Base-by-base conservation (phyloP, 2,113 vertebrate species). In the Protobothrops mucrosquamatus region DNA sequence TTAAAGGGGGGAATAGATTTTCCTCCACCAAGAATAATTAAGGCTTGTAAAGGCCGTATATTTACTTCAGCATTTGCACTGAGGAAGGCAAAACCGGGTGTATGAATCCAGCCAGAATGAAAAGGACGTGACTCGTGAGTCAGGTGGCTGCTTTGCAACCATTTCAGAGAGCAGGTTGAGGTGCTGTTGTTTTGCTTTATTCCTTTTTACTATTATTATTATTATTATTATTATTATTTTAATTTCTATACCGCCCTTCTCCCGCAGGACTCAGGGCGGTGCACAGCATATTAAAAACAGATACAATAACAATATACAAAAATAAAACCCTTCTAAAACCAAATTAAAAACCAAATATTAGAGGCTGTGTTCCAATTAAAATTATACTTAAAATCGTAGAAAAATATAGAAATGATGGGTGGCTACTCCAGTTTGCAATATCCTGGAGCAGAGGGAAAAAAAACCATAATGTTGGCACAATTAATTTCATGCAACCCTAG, bases 11-110 rank as follows among this genome's bases (percentile, higher is more conserved):
- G 92, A 61, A 46, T 69, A 87, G 87, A 61, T 55, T 5, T 10
- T 90, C 87, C 86, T 61, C 39, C 86, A 61, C 91, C 46, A 91
- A 88, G 90, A 95, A 94, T 95, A 94, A 94, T 88, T 69, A 94
- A 88, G 18, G 89, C 89, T 3, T 86, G 26, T 61, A 93, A 90
- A 81, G 81, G 14, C 29, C n/a, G 29, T 52, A 15, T 20, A 34
- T 93, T 24, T 24, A 29, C 22, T 39, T 29, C 22, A 43, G 18
- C 51, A 29, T 48, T 61, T 86, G 55, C 29, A 52, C 1, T 0
- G 54, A 22, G 54, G 22, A 29, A 14, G 8, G 56, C 12, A 64
- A 51, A 86, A 54, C 2, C 46, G 26, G 7, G 14, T 89, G 11
- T 1, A 8, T 34, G 88, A 2, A 34, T 29, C 39, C 23, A 81